phyloP scores from a whole-genome alignment of 2,113 vertebrate genomes.

The Mobula hypostoma region DNA sequence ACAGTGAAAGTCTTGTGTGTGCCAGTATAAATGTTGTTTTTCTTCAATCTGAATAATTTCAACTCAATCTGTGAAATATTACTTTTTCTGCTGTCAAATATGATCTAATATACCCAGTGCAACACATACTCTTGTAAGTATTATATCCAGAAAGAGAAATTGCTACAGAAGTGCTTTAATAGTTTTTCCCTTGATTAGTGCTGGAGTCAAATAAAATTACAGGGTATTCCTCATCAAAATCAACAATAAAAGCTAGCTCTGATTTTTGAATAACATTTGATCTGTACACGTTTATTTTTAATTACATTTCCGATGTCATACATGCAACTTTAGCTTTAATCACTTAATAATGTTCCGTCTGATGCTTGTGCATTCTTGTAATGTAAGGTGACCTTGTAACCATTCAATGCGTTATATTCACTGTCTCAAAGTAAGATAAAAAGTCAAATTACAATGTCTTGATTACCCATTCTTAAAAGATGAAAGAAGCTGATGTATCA shows the following conservation, averaged over 20 bases:
- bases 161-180: not conserved
- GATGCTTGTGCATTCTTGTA: not conserved
- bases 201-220: constrained; percentile 12
- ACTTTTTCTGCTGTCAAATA: not conserved
- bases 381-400: not conserved
- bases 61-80: constrained; percentile 3
- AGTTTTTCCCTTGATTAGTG: not conserved
- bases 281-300: not conserved
- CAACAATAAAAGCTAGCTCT: constrained; percentile 9
- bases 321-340: not conserved
- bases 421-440: constrained; percentile 15
- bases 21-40: too few relatives aligned
- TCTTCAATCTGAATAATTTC: not conserved
- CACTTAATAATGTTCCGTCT: not conserved
- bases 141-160: not conserved
- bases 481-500: constrained; percentile 17
- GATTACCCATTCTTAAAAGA: constrained; percentile 27
- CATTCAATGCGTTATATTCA: not conserved
- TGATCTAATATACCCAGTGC: not conserved
- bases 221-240: not conserved
- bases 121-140: not conserved
- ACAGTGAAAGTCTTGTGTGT: too few relatives aligned
- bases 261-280: constrained; percentile 7
- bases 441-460: constrained; percentile 18
- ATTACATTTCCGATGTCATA: not conserved